Percentiles rank a stretch among this genome's conserved stretches.
These are phyloP conservation scores for Plagiodera versicolora DNA, from an alignment of 2,888 invertebrate species.

Conservation along the genomic window DNA sequence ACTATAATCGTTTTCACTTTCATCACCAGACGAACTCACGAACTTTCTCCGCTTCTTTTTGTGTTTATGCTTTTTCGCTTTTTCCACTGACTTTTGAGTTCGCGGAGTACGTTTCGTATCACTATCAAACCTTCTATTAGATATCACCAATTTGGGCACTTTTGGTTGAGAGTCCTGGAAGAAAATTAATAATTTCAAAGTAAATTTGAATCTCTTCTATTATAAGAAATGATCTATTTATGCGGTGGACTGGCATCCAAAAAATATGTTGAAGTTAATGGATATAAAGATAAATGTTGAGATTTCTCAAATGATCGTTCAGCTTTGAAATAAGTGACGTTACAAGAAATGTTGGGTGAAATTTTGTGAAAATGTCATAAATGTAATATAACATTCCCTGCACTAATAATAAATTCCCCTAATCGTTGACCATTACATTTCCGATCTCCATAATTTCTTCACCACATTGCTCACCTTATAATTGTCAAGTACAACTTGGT, in stretches of 20 bases:
- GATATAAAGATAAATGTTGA: too few species aligned
- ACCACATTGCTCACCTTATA: constrained; percentile 46
- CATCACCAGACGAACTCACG: constrained; percentile 61
- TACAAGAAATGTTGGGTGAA: too few species aligned
- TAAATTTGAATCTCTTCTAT: background rate
- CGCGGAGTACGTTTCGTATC: constrained; percentile 52
- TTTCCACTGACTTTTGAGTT: constrained; percentile 52
- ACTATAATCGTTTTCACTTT: constrained; percentile 67
- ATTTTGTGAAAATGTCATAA: too few species aligned
- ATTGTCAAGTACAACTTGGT: constrained; percentile 52
- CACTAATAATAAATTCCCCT: too few species aligned
- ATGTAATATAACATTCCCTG: too few species aligned
- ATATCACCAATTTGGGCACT: constrained; percentile 59
- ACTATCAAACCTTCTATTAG: constrained; percentile 53
- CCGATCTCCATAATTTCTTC: background rate
- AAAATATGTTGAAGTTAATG: too few species aligned
- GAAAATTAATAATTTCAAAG: background rate
- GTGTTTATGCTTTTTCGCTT: constrained; percentile 56
- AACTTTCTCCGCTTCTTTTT: constrained; percentile 63
- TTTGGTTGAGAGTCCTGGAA: constrained; percentile 51
- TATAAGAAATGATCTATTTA: too few species aligned
- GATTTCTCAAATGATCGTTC: too few species aligned
- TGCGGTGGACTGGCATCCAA: too few species aligned
- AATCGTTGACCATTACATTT: too few species aligned
- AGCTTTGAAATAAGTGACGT: too few species aligned